These are phyloP conservation scores for Agrenia bidenticulata DNA, from an alignment of 2,888 invertebrate genomes.

Conservation along the genomic window DNA sequence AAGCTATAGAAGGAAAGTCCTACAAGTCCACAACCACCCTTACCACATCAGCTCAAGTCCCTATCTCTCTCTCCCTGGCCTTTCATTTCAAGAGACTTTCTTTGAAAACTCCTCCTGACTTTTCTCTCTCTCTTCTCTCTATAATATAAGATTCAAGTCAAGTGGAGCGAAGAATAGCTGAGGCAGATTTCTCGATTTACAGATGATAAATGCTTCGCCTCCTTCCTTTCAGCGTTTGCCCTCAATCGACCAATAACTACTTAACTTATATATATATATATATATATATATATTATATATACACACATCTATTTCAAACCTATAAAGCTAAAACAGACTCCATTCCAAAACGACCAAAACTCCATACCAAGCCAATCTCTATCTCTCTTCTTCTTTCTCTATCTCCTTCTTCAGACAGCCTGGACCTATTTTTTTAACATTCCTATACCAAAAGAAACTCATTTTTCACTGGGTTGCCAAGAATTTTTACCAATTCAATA, in stretches of 20 bases:
- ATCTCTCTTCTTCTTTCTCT: too few relatives aligned
- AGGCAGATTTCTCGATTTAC: constrained; percentile 47
- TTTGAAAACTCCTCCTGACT: not conserved
- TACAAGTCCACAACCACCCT: too few relatives aligned
- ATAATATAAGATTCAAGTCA: not conserved
- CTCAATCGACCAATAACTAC: constrained; percentile 47
- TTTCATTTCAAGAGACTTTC: not conserved
- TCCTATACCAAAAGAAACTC: too few relatives aligned
- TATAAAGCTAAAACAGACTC: too few relatives aligned
- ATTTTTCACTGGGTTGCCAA: constrained; percentile 13
- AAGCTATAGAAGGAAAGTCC: too few relatives aligned
- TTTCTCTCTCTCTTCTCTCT: constrained; percentile 1
- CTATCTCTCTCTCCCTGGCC: constrained; percentile 17
- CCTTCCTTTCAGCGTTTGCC: constrained; percentile 24
- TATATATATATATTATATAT: constrained; percentile 33
- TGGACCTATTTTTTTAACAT: too few relatives aligned
- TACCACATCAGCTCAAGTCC: not conserved
- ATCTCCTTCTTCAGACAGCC: too few relatives aligned
- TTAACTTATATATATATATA: constrained; percentile 37
- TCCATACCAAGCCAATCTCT: too few relatives aligned
- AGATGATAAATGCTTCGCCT: constrained; percentile 46
- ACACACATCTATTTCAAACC: too few relatives aligned
- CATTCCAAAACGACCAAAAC: too few relatives aligned
- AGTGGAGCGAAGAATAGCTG: constrained; percentile 35
- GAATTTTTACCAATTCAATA: constrained; percentile 21